Evolutionary conservation across 2,797 vertebrate genomes (phyloP), one percentile per base, ranked within the genome.

Genomic region (Dermochelys coriacea): DNA sequence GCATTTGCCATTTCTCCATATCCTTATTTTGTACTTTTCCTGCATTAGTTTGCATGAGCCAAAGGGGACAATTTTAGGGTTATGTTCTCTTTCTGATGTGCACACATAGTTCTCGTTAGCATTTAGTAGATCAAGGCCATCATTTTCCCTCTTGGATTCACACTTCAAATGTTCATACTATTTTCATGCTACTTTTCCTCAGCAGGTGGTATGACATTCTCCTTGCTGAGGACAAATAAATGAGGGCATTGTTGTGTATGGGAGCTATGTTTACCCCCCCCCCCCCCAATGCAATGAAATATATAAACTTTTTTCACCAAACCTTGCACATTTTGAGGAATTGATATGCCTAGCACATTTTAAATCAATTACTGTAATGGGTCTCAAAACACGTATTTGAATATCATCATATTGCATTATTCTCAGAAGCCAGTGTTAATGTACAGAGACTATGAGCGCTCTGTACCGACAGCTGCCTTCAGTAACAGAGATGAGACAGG

Each of bases 381-480:
- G 59, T 93, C 87, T 96, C 88, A 78, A 90, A 96, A 84, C 95
- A 93, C 86, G 61, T 92, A 68, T 93, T 85, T 95, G 86, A 96
- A 92, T 92, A 96, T 92, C 86, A 95, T 82, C 82, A 84, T 8
- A 77, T 57, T 82, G 37, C 74, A 88, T 87, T 93, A 91, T 95
- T 93, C 95, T 94, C 95, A 91, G 93, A 94, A 95, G 92, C 64
- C 64, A 19, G 23, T 29, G 83, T 84, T 93, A 86, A 92, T 77
- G 78, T 45, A 78, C 57, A 86, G 84, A 59, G 57, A 90, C 88
- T 55, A 81, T 19, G 59, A 21, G 88, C 19, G 34, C 79, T 85
- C 80, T 91, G 82, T 82, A 93, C 89, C 82, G 93, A 90, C 95
- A 97, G 96, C 95, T 96, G 95, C 86, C 82, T 93, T 85, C 52